Base-by-base conservation (phyloP, 2,888 invertebrate species). In the Trypoxylon attenuatum region DNA sequence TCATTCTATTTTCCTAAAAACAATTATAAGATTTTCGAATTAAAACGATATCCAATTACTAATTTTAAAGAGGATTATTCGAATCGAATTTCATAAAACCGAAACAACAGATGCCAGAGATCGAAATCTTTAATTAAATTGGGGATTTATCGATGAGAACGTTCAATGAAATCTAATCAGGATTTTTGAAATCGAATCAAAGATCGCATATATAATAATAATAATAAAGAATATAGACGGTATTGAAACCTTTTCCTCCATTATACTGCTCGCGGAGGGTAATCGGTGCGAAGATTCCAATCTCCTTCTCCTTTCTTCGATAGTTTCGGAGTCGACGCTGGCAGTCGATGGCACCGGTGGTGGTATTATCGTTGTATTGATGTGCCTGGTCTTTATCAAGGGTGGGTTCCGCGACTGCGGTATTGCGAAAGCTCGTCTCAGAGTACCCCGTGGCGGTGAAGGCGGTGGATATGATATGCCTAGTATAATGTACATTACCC, bases 401-500 rank as follows among this genome's bases (percentile, higher is more conserved):
- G 95, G 95, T 61, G 95, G 96, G 85, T 95, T 92, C 82, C 94
- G 93, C 61, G 87, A 88, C 79, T 91, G 91, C 0, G 92, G 90
- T 78, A 92, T 91, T 16, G 93, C 93, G 82, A 94, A 92, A 1
- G 87, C 85, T 41, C 87, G 81, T 51, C 87, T 79, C 46, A 88
- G 79, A 41, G 83, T 83, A 38, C 86, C 88, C 87, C 91, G 89
- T 82, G 84, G 89, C 79, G 83, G 95, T 71, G 94, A 95, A 19
- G 94, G 94, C 5, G 95, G 95, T 55, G 95, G 95, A 86, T 95
- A 95, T 69, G 94, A 94, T 63, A 92, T 92, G 63, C 94, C 95
- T 76, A 45, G 10, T 16, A 27, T 23, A 47, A 62, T 8, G 16
- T 25, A 15, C 5, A 25, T 46, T 2, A 21, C 18, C n/a, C n/a